These are phyloP conservation scores for Esox lucius DNA, from an alignment of 2,797 vertebrate genomes.

Conservation along the genomic window DNA sequence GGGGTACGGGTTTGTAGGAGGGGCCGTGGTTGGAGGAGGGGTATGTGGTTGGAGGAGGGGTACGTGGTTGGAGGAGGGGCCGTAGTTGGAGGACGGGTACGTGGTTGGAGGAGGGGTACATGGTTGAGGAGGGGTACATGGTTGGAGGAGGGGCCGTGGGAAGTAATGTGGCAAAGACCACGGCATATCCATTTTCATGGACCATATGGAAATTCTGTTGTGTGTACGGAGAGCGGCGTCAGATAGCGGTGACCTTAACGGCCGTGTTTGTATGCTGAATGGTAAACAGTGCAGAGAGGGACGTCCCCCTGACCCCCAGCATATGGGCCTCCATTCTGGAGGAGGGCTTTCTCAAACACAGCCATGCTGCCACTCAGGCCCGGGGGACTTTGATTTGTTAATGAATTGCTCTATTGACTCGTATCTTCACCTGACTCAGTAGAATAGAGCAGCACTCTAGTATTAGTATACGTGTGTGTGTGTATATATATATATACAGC, in stretches of 20 bases:
- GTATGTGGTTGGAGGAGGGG: slow-evolving; percentile 39
- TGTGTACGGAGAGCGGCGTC: slow-evolving; percentile 87
- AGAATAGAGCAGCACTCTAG: slow-evolving; percentile 88
- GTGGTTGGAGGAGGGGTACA: slow-evolving; percentile 80
- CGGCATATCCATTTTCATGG: slow-evolving; percentile 90
- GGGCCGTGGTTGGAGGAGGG: slow-evolving; percentile 76
- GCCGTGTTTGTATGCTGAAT: slow-evolving; percentile 92
- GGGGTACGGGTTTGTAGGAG: slow-evolving; percentile 40
- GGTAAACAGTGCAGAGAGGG: slow-evolving; percentile 87
- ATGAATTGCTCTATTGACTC: slow-evolving; percentile 99
- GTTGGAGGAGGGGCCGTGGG: slow-evolving; percentile 79
- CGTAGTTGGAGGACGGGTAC: slow-evolving; percentile 33
- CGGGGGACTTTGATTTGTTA: slow-evolving; percentile 98
- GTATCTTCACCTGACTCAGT: slow-evolving; percentile 95
- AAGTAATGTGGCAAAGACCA: slow-evolving; percentile 80
- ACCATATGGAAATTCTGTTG: slow-evolving; percentile 99
- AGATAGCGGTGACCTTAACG: slow-evolving; percentile 93
- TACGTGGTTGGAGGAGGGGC: slow-evolving; percentile 73
- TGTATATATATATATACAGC: too few species aligned
- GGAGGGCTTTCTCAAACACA: slow-evolving; percentile 87
- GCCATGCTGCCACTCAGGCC: slow-evolving; percentile 81
- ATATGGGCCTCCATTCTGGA: slow-evolving; percentile 94
- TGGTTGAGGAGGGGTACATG: slow-evolving; percentile 60
- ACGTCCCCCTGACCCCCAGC: slow-evolving; percentile 90
- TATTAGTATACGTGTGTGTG: slow-evolving; percentile 51